Base-by-base conservation (phyloP, 2,888 invertebrate species). In the Caenorhabditis sulstoni region DNA sequence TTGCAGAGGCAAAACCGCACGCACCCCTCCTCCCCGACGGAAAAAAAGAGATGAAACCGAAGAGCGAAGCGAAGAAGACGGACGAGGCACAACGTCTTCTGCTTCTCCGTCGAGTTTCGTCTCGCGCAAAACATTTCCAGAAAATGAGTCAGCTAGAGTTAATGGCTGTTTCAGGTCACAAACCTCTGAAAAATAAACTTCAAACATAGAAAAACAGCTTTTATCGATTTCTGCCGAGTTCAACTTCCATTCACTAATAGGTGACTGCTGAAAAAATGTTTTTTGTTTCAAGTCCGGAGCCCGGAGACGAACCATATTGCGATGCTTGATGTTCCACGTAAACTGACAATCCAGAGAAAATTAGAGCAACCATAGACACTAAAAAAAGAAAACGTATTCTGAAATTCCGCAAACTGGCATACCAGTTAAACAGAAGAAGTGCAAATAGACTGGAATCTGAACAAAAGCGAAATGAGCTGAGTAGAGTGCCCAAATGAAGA, bases 1-100 rank as follows among this genome's bases (percentile, higher is more conserved):
- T 29, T 29, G 29, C 29, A 29, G 29, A 29, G 29, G 29, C 3
- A 29, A 29, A 29, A 29, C 4, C 29, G 29, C 29, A 29, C 29
- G 29, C 29, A 29, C 29, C 29, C 4, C 29, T n/a, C n/a, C n/a
- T n/a, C n/a, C n/a, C n/a, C n/a, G n/a, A 29, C 29, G 4, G 29
- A 29, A 3, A 29, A 29, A 29, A 29, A 29, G 7, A 29, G 29
- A 29, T 29, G 29, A 29, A 52, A 52, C 29, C 52, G 52, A 52
- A 29, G 49, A 11, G 49, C 22, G 9, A 22, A 20, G 49, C 49
- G 22, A 22, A 29, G 29, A 29, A 3, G 29, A 7, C 29, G 29
- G 4, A 22, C 22, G 1, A 29, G n/a, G 52, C 52, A 29, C n/a
- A 29, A 52, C 52, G 52, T 23, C 52, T 52, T 52, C 52, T 49